Percentiles rank a stretch among this genome's conserved stretches.
Conservation (phyloP, 2,797 vertebrate genomes). For the Megaceryle alcyon region DNA sequence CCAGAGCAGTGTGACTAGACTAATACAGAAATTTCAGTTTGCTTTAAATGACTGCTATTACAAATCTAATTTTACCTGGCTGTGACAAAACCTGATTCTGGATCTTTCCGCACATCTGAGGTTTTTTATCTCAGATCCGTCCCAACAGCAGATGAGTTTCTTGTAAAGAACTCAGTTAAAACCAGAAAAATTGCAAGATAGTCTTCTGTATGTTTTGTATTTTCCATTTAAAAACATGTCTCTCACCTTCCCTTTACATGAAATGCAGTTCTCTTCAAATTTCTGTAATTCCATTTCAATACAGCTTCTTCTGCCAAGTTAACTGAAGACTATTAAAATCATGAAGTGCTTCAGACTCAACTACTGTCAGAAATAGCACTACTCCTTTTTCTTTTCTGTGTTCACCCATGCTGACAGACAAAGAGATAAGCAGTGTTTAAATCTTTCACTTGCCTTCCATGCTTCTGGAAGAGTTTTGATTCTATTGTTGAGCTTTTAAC, state of each 20-base stretch:
- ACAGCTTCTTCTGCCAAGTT: not conserved
- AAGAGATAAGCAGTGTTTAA: not conserved
- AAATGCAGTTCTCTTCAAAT: not conserved
- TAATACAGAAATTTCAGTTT: not conserved
- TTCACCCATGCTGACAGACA: not conserved
- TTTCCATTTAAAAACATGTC: not conserved
- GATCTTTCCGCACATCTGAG: not conserved
- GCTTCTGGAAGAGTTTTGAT: not conserved
- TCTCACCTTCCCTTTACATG: not conserved
- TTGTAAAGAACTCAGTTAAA: not conserved
- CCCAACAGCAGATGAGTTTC: not conserved
- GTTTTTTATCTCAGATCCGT: not conserved
- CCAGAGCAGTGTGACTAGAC: not conserved
- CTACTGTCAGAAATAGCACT: not conserved
- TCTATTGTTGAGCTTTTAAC: not conserved
- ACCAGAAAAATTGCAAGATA: not conserved
- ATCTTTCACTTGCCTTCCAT: not conserved
- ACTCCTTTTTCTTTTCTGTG: not conserved
- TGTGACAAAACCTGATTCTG: not conserved
- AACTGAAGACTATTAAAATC: conserved; percentile 14
- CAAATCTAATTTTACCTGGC: not conserved
- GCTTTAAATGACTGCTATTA: not conserved
- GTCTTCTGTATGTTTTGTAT: not conserved
- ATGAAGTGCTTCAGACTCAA: not conserved
- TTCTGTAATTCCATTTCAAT: not conserved